Base-by-base conservation (phyloP, 2,888 invertebrate genomes). In the Piscicola geometra region DNA sequence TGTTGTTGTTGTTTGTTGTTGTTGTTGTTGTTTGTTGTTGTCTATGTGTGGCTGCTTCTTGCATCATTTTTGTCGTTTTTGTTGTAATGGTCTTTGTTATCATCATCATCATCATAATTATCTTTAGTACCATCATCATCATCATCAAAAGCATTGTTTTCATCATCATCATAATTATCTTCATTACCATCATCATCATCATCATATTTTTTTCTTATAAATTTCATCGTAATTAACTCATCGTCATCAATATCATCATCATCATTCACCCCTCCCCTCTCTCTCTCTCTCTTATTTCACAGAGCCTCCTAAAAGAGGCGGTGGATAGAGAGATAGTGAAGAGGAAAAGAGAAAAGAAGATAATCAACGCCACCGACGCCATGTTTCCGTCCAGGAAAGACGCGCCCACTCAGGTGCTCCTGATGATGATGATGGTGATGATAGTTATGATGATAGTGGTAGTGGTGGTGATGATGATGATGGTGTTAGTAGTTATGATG, bases 341-440 rank as follows among this genome's bases (percentile, higher is more conserved):
- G 41, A 36, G 28, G n/a, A 73, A 73, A n/a, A 41, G 52, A 32
- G 64, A 73, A 30, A 33, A 5, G 36, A 73, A 41, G 64, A 73
- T 73, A 18, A 12, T 35, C 33, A 56, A 64, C 25, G 73, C 64
- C 1, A 73, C 73, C 5, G 64, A 56, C 5, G 52, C n/a, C 2
- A 73, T 73, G 73, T 73, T 73, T 30, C 73, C 73, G 0, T 12
- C 35, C 9, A 64, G n/a, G 64, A 64, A 32, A 15, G 60, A 73
- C 32, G 64, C 64, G 9, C 73, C 73, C 12, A 73, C 73, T 3
- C 41, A 70, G 30, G 70, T 70, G 33, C 12, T 9, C 2, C 2
- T 3, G 64, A 64, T 3, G 64, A 64, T 3, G 64, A 64, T 64
- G 64, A 64, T 64, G 64, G 64, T 64, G 64, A 30, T 64, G 64